These are phyloP conservation scores for Drosophila leontia DNA, from an alignment of 1,140 invertebrate genomes.

Conservation along the genomic window DNA sequence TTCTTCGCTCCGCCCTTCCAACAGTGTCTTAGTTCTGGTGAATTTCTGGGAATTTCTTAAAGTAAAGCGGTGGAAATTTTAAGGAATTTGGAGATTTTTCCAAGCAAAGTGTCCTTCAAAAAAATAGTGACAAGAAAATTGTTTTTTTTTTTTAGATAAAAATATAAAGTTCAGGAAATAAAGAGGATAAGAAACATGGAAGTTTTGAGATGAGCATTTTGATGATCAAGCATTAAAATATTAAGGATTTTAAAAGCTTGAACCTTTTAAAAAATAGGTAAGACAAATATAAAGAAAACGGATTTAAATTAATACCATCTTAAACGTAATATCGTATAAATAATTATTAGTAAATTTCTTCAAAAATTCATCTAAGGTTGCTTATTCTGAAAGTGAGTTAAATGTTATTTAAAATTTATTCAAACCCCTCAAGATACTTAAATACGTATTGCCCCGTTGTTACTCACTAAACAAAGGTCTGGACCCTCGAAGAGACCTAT, in stretches of 20 bases:
- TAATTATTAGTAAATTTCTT: not conserved
- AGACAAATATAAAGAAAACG: not conserved
- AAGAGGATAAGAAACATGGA: not conserved
- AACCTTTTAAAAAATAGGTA: too few relatives aligned
- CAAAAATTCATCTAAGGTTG: not conserved
- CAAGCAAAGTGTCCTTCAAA: not conserved
- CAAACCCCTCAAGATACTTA: not conserved
- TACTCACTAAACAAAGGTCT: slow-evolving; percentile 4
- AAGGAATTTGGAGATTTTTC: not conserved
- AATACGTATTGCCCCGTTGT: not conserved
- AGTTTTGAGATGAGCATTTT: too few relatives aligned
- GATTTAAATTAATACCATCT: not conserved
- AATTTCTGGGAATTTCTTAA: slow-evolving; percentile 18
- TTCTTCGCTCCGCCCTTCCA: not conserved
- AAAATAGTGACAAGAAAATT: not conserved
- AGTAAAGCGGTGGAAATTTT: slow-evolving; percentile 20
- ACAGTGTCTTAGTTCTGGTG: slow-evolving; percentile 6
- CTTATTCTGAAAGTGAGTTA: not conserved
- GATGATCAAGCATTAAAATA: too few relatives aligned
- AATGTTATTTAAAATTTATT: slow-evolving; percentile 3
- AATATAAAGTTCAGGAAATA: not conserved
- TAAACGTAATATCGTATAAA: not conserved
- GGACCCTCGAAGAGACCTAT: slow-evolving; percentile 6
- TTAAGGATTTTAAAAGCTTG: too few relatives aligned
- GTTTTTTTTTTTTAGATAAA: slow-evolving; percentile 5